These are phyloP conservation scores for Anabas testudineus DNA, from an alignment of 2,797 vertebrate genomes.

Conservation along the genomic window DNA sequence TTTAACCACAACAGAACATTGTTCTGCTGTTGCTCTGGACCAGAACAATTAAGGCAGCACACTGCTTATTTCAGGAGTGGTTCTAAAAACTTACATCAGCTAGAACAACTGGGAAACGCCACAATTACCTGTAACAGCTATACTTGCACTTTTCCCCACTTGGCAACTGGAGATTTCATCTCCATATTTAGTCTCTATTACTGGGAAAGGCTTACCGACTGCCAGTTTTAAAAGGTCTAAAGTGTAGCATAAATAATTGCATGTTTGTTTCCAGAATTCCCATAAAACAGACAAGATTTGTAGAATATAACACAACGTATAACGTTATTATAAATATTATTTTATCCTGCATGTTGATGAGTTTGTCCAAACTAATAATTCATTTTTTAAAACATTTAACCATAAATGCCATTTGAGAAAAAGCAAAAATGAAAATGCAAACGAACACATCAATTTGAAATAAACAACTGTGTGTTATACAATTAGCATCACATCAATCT, in stretches of 20 bases:
- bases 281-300: too few relatives aligned
- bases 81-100: conserved; percentile 42
- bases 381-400: too few relatives aligned
- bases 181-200: neutral
- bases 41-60: conserved; percentile 12
- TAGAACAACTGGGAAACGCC: conserved; percentile 25
- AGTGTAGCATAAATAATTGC: too few relatives aligned
- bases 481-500: neutral
- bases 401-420: neutral
- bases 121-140: conserved; percentile 32
- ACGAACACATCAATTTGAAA: neutral
- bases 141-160: conserved; percentile 50
- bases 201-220: too few relatives aligned
- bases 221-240: too few relatives aligned
- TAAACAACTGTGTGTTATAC: neutral
- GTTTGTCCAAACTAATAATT: too few relatives aligned
- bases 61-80: conserved; percentile 6
- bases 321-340: too few relatives aligned
- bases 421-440: neutral
- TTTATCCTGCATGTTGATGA: too few relatives aligned
- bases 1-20: neutral
- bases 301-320: too few relatives aligned
- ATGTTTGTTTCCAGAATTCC: too few relatives aligned
- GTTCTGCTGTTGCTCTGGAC: neutral
- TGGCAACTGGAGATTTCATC: conserved; percentile 37